Evolutionary conservation across 2,113 vertebrate species (phyloP).

Genomic region (Lathamus discolor): DNA sequence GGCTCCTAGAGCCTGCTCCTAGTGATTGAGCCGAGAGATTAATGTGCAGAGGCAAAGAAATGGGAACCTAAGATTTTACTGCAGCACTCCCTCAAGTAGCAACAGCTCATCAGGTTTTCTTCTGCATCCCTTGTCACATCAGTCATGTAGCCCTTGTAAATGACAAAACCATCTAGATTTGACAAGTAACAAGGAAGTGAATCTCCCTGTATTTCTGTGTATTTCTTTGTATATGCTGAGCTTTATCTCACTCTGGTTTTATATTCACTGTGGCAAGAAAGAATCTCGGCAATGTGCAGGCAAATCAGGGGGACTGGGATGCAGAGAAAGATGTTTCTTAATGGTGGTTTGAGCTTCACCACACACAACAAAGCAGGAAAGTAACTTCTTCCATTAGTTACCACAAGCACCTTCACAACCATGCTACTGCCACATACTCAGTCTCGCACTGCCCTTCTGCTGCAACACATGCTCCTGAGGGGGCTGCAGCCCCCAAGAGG

Average conservation of each 20-base stretch:
- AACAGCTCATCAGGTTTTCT: not conserved
- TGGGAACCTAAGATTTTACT: not conserved
- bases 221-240: not conserved
- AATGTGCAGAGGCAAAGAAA: not conserved
- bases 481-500: not conserved
- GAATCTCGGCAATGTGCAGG: not conserved
- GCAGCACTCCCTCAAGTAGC: not conserved
- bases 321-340: not conserved
- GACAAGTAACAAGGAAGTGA: not conserved
- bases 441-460: not conserved
- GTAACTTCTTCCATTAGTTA: not conserved
- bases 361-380: not conserved
- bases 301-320: not conserved
- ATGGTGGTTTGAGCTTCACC: accelerated
- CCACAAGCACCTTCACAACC: accelerated
- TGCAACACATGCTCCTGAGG: accelerated
- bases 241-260: not conserved
- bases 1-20: not conserved
- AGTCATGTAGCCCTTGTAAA: not conserved
- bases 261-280: not conserved
- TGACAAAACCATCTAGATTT: not conserved
- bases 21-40: not conserved
- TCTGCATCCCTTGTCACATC: not conserved
- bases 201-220: not conserved
- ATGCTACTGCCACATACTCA: accelerated